Percentiles rank a stretch among this genome's conserved stretches.
Conservation (phyloP, 2,888 invertebrate genomes). For the Dryobota labecula region DNA sequence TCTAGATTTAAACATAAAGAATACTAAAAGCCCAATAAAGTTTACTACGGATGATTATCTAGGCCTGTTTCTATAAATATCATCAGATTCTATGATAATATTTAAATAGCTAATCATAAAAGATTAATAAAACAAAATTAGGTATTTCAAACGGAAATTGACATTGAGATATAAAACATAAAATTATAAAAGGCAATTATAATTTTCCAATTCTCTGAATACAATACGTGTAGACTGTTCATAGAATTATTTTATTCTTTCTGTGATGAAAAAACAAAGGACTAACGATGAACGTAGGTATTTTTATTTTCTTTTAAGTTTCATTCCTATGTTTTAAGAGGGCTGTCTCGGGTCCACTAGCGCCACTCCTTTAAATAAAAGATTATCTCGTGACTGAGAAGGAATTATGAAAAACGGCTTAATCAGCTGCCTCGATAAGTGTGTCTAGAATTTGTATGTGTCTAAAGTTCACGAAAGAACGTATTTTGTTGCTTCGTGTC, state of each 20-base stretch:
- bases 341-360: no score
- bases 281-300: neutral
- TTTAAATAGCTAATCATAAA: constrained; percentile 3
- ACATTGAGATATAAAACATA: neutral
- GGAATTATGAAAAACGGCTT: no score
- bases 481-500: no score
- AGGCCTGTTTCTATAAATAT: neutral
- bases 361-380: no score
- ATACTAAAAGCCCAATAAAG: neutral
- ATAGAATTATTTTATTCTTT: neutral
- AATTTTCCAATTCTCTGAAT: constrained; percentile 9
- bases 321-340: neutral
- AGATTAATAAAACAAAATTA: constrained; percentile 1
- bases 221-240: neutral
- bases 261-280: neutral
- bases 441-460: no score
- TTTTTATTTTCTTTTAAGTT: neutral
- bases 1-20: no score
- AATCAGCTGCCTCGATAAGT: no score
- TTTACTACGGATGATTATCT: neutral
- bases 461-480: no score
- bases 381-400: no score
- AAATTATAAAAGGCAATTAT: neutral
- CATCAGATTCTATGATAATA: neutral
- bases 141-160: neutral